Conservation (phyloP, 2,113 vertebrate genomes). For the Redunca redunca region DNA sequence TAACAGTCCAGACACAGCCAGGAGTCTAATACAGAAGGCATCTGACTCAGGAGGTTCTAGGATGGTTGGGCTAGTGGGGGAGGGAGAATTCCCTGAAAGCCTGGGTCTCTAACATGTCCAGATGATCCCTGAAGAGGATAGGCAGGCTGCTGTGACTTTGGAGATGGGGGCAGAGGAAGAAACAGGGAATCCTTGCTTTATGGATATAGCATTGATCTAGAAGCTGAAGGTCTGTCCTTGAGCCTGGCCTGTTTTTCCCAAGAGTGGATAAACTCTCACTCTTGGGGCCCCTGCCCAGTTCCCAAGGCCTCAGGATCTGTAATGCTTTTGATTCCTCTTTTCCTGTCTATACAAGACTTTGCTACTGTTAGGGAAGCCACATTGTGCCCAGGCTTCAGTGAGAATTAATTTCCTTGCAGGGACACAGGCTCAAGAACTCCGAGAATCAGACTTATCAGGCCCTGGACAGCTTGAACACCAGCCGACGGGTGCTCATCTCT, state of each 20-base stretch:
- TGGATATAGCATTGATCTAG: not conserved
- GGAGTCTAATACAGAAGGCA: not conserved
- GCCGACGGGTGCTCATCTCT: constrained; percentile 93
- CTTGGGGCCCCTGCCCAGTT: not conserved
- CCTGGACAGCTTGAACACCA: constrained; percentile 90
- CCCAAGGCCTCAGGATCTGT: not conserved
- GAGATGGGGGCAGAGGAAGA: not conserved
- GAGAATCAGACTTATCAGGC: constrained; percentile 99
- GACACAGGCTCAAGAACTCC: constrained; percentile 96
- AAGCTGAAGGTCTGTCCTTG: not conserved
- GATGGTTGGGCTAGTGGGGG: not conserved
- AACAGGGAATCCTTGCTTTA: constrained; percentile 10
- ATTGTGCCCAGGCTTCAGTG: not conserved
- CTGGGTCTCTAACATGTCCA: not conserved
- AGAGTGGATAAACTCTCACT: not conserved
- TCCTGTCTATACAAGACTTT: not conserved
- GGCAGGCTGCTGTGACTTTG: not conserved
- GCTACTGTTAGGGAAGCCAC: not conserved
- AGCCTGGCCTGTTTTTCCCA: not conserved
- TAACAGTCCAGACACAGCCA: not conserved
- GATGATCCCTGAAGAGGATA: not conserved
- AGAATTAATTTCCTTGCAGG: constrained; percentile 78
- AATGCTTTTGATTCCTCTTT: not conserved
- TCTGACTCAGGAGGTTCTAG: not conserved
- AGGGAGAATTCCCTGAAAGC: not conserved